Conservation (phyloP, 2,797 vertebrate species). For the Sitta carolinensis region DNA sequence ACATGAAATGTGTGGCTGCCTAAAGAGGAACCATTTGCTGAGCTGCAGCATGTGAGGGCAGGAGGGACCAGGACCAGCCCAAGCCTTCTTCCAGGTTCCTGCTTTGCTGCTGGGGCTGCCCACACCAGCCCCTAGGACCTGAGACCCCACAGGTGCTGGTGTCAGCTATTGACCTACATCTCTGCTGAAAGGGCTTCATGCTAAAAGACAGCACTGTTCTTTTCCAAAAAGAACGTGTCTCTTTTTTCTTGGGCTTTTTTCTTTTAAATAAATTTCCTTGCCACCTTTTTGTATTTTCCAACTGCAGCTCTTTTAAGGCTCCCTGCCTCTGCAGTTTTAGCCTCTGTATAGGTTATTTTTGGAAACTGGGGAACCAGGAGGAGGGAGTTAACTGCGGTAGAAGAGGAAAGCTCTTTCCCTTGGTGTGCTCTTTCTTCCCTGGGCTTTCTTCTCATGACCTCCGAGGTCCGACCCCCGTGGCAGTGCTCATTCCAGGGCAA, state of each 20-base stretch:
- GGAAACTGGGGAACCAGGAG: conserved; percentile 49
- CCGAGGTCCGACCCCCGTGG: not conserved
- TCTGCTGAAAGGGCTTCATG: not conserved
- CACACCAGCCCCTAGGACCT: not conserved
- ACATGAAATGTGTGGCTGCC: not conserved
- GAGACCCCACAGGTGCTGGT: not conserved
- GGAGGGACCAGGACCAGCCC: not conserved
- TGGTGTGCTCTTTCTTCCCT: not conserved
- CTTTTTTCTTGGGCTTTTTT: not conserved
- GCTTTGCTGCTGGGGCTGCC: not conserved
- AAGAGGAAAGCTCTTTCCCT: not conserved
- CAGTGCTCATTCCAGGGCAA: not conserved
- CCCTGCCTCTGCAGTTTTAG: conserved; percentile 2
- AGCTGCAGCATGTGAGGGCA: not conserved
- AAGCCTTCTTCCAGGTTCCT: not conserved
- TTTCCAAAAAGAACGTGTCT: not conserved
- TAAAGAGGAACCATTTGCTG: not conserved
- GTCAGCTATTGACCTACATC: not conserved
- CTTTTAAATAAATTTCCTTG: not conserved
- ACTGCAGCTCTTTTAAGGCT: conserved; percentile 25
- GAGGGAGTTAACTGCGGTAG: conserved; percentile 21
- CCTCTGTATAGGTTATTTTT: conserved; percentile 47
- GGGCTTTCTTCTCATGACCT: conserved; percentile 31
- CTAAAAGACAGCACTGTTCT: conserved; percentile 9
- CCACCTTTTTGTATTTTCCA: conserved; percentile 1